These are phyloP conservation scores for Elysia crispata DNA, from an alignment of 2,888 invertebrate genomes.

Conservation along the genomic window DNA sequence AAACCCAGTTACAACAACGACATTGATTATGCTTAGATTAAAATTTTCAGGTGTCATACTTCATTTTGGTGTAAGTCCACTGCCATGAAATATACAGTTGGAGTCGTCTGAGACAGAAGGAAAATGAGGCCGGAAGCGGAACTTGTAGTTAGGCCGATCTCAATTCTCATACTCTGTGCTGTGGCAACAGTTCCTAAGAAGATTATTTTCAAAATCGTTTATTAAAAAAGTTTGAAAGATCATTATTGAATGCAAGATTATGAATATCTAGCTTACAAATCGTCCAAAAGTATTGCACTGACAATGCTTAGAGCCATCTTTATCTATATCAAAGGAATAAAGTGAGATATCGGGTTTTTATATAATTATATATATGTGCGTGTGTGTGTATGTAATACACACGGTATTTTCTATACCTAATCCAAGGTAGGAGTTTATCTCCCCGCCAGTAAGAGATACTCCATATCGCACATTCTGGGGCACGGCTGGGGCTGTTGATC, in stretches of 20 bases:
- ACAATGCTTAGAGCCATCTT: too few species aligned
- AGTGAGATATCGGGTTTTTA: too few species aligned
- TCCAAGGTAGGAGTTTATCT: constrained; percentile 38
- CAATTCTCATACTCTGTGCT: constrained; percentile 14
- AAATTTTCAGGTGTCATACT: not conserved
- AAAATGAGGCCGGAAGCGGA: constrained; percentile 30
- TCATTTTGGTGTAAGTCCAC: constrained; percentile 27
- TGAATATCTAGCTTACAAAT: too few species aligned
- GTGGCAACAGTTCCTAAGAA: constrained; percentile 19
- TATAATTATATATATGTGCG: too few species aligned
- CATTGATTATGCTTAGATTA: too few species aligned
- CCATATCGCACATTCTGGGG: constrained; percentile 42
- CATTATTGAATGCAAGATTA: too few species aligned
- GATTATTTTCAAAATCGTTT: too few species aligned
- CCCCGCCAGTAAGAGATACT: constrained; percentile 35
- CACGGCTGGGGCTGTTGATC: constrained; percentile 32
- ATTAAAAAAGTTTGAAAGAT: too few species aligned
- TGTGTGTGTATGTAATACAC: not conserved
- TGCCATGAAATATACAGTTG: constrained; percentile 5
- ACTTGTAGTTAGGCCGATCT: constrained; percentile 17
- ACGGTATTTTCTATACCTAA: constrained; percentile 26
- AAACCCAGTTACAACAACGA: too few species aligned
- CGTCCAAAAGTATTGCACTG: too few species aligned
- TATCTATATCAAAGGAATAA: too few species aligned
- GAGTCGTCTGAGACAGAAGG: not conserved